A percentile compares a stretch with the other conserved stretches of the same genome.
phyloP scores from a whole-genome alignment of 2,797 vertebrate genomes.

The Pagetopsis macropterus region DNA sequence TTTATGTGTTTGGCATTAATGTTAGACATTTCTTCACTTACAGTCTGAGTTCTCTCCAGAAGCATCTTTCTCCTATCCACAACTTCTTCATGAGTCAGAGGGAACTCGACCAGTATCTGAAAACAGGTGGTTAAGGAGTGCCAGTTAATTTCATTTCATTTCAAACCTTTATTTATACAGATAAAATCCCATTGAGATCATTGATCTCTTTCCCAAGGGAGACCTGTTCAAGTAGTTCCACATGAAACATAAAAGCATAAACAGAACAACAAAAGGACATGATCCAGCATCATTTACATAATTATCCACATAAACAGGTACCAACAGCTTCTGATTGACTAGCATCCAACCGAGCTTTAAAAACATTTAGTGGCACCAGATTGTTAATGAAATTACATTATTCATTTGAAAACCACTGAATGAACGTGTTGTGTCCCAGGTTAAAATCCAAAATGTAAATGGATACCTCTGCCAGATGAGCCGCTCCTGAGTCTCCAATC shows the following conservation, averaged over 20 bases:
- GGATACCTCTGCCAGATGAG: conserved; percentile 74
- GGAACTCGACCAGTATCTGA: conserved; percentile 85
- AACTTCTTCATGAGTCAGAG: conserved; percentile 86
- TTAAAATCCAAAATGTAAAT: conserved; percentile 46
- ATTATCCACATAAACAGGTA: too few species aligned
- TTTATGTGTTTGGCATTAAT: neutral
- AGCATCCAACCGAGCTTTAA: too few species aligned
- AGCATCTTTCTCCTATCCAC: conserved; percentile 86
- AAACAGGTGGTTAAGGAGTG: conserved; percentile 5
- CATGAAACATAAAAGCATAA: too few species aligned
- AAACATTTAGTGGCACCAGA: too few species aligned
- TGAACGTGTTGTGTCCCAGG: conserved; percentile 41
- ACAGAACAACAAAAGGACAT: too few species aligned
- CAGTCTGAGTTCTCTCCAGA: conserved; percentile 65
- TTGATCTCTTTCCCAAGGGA: too few species aligned
- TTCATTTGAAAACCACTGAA: conserved; percentile 50
- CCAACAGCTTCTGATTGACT: too few species aligned
- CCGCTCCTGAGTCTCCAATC: conserved; percentile 87
- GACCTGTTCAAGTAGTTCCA: too few species aligned
- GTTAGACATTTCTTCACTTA: conserved; percentile 47
- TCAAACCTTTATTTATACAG: too few species aligned
- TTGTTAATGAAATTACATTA: conserved; percentile 36
- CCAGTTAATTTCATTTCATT: too few species aligned
- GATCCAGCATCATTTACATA: too few species aligned
- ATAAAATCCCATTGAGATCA: too few species aligned